Base-by-base conservation (phyloP, 2,113 vertebrate genomes). In the Oxygymnocypris stewartii region DNA sequence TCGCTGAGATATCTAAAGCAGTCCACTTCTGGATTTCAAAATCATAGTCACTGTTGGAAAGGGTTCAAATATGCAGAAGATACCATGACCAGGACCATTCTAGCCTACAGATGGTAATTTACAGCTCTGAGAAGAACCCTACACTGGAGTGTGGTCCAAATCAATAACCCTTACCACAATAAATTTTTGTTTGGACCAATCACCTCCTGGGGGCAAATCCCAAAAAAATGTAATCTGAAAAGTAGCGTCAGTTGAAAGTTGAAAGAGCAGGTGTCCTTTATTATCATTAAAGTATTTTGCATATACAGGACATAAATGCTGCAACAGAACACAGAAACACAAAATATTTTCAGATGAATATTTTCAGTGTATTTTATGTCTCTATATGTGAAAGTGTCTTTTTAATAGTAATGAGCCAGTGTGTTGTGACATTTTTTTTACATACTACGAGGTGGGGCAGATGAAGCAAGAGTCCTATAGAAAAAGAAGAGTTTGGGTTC, bases 401-500 rank as follows among this genome's bases (percentile, higher is more conserved):
- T 42, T 74, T 31, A 65, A 65, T 13, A 67, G 4, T 67, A 67
- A 67, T 16, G 0, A 16, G 63, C 54, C 18, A 57, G 8, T 59
- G 57, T 59, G 20, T 11, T 28, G 61, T 25, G 11, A 25, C 25
- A 10, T 25, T 63, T 63, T 12, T 10, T 13, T 63, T 28, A 65
- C 10, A 65, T 25, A 65, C 61, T 65, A 65, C 11, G 8, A 65
- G 61, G 9, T 65, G 11, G 61, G n/a, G 25, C 10, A 65, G 25
- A n/a, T 25, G 11, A 65, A 44, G 31, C 44, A 40, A 8, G 35
- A 31, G 16, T 84, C 49, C 73, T 74, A 86, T 54, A 82, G 76
- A 69, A 65, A 86, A n/a, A n/a, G n/a, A 59, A 84, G 47, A 86
- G 16, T 35, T 40, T 44, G 11, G 12, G n/a, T 5, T 87, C 74